These are phyloP conservation scores for Corythaixoides concolor DNA, from an alignment of 2,113 vertebrate genomes.

Conservation along the genomic window DNA sequence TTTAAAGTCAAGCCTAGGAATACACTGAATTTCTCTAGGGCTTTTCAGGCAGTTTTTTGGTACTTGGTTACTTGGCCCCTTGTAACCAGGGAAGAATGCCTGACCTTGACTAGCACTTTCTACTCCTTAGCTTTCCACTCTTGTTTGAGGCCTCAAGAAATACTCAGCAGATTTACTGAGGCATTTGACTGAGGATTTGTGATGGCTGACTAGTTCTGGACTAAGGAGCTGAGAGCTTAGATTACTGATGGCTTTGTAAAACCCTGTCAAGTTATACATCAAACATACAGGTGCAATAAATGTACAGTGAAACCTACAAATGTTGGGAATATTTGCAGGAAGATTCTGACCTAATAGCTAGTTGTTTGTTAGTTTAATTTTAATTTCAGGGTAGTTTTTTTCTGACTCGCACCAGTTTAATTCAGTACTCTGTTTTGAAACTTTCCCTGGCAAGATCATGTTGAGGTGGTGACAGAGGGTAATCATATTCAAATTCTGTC, in stretches of 20 bases:
- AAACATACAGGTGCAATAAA: not conserved
- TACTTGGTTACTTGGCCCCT: not conserved
- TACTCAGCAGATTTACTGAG: not conserved
- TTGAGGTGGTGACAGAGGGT: not conserved
- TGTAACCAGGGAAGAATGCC: not conserved
- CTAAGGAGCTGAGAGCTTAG: not conserved
- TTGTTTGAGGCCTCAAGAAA: constrained; percentile 10
- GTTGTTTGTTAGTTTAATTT: not conserved
- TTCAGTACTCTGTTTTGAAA: not conserved
- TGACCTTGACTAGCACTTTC: not conserved
- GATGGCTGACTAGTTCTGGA: not conserved
- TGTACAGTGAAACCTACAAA: not conserved
- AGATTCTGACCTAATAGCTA: not conserved
- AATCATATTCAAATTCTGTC: not conserved
- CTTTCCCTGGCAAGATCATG: not conserved
- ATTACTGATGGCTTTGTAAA: not conserved
- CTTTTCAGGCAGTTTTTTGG: not conserved
- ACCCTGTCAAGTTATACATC: not conserved
- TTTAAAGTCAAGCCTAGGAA: not conserved
- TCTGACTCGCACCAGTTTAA: not conserved
- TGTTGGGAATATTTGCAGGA: not conserved
- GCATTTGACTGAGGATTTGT: not conserved
- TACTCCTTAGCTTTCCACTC: not conserved
- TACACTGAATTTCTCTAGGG: not conserved
- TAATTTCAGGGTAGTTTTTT: not conserved